A percentile compares a stretch with the other conserved stretches of the same genome.
Evolutionary conservation across 1,140 invertebrate genomes (phyloP).

Genomic region (Branchinecta lynchi): DNA sequence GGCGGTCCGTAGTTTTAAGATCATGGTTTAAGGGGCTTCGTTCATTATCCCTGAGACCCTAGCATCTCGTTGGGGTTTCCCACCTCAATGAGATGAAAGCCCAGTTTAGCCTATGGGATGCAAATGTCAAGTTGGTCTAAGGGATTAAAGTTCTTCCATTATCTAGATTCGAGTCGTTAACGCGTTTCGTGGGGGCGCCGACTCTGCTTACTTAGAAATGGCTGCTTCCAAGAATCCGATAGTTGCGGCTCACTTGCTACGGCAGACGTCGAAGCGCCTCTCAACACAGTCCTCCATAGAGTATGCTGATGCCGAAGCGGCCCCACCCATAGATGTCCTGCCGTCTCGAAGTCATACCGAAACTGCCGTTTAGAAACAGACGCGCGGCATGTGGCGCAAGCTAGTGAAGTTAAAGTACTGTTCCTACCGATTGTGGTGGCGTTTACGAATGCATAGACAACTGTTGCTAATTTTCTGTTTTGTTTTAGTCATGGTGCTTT

Average conservation of each 20-base stretch:
- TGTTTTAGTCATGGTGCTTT: background rate
- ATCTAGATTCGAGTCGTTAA: constrained; percentile 93
- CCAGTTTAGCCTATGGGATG: background rate
- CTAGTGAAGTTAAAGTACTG: constrained; percentile 9
- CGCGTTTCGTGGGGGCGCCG: constrained; percentile 95
- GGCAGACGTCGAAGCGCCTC: constrained; percentile 75
- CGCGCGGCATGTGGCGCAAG: background rate
- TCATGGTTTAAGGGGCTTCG: no score
- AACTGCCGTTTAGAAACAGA: constrained; percentile 60
- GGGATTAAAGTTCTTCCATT: background rate
- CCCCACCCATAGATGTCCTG: constrained; percentile 30
- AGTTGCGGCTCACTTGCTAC: constrained; percentile 72
- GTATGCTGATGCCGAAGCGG: constrained; percentile 70
- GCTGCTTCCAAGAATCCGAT: constrained; percentile 48
- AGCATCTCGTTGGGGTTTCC: no score
- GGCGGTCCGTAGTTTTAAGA: no score
- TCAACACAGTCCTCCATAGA: constrained; percentile 81
- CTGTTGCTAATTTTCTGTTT: no score
- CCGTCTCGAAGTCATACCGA: constrained; percentile 83
- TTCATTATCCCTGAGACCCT: no score
- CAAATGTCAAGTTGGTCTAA: background rate
- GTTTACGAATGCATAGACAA: no score
- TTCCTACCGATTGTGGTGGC: background rate
- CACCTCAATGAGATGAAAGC: background rate
- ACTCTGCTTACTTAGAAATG: constrained; percentile 81